Evolutionary conservation across 2,888 invertebrate species (phyloP), one percentile per base, ranked within the genome.

Genomic region (Gari tellinella): DNA sequence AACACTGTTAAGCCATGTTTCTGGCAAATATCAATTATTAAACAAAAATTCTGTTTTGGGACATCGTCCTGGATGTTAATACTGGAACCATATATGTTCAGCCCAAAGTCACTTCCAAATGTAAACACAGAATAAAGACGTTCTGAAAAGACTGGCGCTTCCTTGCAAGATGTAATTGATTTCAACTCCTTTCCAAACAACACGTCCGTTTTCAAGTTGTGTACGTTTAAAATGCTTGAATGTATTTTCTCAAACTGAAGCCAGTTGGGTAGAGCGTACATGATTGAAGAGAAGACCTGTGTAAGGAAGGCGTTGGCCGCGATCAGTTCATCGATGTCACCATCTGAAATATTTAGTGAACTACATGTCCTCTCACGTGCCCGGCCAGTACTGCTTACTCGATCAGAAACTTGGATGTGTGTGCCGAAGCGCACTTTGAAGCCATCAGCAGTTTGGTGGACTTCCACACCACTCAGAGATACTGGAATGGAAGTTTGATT

Each of bases 11-110:
- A 67, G 2, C 72, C 72, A 38, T 41, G 41, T 14, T 57, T 61
- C 5, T 72, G 64, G 19, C 76, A 76, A 19, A 72, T 56, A 41
- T 76, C 76, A 19, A 61, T 48, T 17, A 76, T 72, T 0, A 76
- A 26, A 43, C 76, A 76, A 40, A 72, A 72, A 17, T 76, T 64
- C 10, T 55, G 43, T 8, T 46, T 48, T 2, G 15, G 25, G 21
- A 68, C 15, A 23, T 57, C 52, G 17, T 55, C 51, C 7, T 70
- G 70, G n/a, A 76, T 25, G 14, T 40, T 41, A n/a, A 72, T 51
- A 25, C 45, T 46, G 15, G 56, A 23, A n/a, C 64, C 72, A 25
- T 68, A 65, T 10, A 76, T 21, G 41, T 48, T 51, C 1, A 76
- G 31, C 0, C 45, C 37, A 49, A 76, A 76, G 19, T 53, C 48